Evolutionary conservation across 2,888 invertebrate genomes (phyloP).

Genomic region (Ptilodon capucinus): DNA sequence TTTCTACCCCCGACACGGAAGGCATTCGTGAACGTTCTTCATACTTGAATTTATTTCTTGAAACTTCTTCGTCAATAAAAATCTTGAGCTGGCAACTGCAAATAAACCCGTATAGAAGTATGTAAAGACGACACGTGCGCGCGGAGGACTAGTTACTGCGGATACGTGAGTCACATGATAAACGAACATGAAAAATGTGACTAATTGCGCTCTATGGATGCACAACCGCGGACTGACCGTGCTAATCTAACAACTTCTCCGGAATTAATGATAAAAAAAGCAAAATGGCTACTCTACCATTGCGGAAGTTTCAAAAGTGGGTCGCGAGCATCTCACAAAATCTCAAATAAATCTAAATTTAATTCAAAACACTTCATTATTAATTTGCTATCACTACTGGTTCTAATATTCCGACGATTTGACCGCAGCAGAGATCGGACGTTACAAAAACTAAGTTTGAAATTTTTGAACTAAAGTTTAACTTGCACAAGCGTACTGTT

Average conservation of each 20-base stretch:
- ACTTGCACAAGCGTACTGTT: slow-evolving; percentile 52
- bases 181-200: slow-evolving; percentile 50
- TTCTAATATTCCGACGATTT: slow-evolving; percentile 31
- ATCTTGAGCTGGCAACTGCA: slow-evolving; percentile 43
- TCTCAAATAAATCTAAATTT: slow-evolving; percentile 29
- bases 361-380: slow-evolving; percentile 46
- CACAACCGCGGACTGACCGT: slow-evolving; percentile 35
- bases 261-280: slow-evolving; percentile 38
- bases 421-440: slow-evolving; percentile 31
- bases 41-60: slow-evolving; percentile 28
- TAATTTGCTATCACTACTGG: slow-evolving; percentile 46
- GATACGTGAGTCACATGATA: slow-evolving; percentile 54
- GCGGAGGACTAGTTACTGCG: slow-evolving; percentile 16
- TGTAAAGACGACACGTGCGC: slow-evolving; percentile 30
- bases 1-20: slow-evolving; percentile 85
- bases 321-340: slow-evolving; percentile 64
- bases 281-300: slow-evolving; percentile 59
- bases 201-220: slow-evolving; percentile 33
- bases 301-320: slow-evolving; percentile 74
- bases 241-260: slow-evolving; percentile 22
- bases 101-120: slow-evolving; percentile 37
- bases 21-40: slow-evolving; percentile 50
- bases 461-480: slow-evolving; percentile 53
- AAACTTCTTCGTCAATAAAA: slow-evolving; percentile 18
- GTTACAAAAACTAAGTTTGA: slow-evolving; percentile 42